phyloP scores from a whole-genome alignment of 2,888 invertebrate genomes.

The Thecocarcelia acutangulata region DNA sequence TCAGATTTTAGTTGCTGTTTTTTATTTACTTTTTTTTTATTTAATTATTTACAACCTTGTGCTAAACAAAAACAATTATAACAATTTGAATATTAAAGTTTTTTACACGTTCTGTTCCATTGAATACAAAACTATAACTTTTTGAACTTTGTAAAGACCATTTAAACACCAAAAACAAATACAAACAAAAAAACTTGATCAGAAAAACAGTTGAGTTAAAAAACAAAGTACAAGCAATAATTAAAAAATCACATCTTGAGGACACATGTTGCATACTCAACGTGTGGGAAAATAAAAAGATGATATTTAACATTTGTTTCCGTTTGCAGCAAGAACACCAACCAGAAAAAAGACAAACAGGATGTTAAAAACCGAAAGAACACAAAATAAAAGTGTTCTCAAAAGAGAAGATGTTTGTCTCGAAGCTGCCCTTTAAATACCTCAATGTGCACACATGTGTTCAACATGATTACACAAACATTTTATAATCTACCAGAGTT shows the following conservation, averaged over 20 bases:
- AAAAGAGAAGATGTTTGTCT: conserved; percentile 49
- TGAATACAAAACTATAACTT: conserved; percentile 9
- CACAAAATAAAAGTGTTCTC: conserved; percentile 27
- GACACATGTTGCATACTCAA: conserved; percentile 65
- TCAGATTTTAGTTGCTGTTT: no score
- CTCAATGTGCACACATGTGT: conserved; percentile 44
- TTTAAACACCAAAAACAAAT: conserved; percentile 8
- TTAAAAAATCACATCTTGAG: conserved; percentile 54
- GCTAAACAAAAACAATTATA: conserved; percentile 35
- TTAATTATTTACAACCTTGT: conserved; percentile 51
- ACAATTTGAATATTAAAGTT: conserved; percentile 17
- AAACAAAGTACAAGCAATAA: conserved; percentile 11
- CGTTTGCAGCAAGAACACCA: conserved; percentile 54
- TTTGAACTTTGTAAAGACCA: conserved; percentile 53
- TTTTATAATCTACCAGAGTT: not conserved
- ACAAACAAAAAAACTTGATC: conserved; percentile 49
- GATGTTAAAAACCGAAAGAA: conserved; percentile 50
- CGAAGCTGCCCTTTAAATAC: conserved; percentile 43
- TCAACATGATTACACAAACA: conserved; percentile 28
- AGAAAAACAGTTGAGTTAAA: conserved; percentile 17
- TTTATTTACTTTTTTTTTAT: no score
- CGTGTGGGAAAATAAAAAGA: conserved; percentile 63
- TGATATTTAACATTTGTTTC: conserved; percentile 66
- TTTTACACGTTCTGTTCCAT: conserved; percentile 30
- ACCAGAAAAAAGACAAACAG: conserved; percentile 46